Conservation (phyloP, 1,140 invertebrate species). For the Zaprionus lachaisei region DNA sequence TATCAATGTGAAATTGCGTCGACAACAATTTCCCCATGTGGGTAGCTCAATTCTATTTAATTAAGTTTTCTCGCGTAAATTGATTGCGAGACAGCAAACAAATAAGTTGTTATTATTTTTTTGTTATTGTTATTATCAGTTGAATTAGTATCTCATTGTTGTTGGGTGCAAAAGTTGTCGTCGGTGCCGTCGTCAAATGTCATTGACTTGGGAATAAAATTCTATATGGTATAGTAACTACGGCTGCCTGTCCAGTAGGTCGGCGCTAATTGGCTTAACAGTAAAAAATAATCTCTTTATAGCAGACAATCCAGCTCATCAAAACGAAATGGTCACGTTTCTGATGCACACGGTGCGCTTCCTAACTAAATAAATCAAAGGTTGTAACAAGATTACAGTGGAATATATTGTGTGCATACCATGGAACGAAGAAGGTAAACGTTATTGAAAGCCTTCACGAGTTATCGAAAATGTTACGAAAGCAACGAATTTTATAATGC, state of each 20-base stretch:
- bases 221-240: background rate
- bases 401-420: background rate
- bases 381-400: background rate
- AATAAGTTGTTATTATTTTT: background rate
- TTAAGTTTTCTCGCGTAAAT: background rate
- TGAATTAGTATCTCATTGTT: conserved; percentile 3
- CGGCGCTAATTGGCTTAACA: conserved; percentile 64
- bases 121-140: background rate
- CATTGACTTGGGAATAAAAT: conserved; percentile 49
- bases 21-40: background rate
- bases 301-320: conserved; percentile 17
- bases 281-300: conserved; percentile 61
- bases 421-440: background rate
- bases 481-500: background rate
- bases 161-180: conserved; percentile 1
- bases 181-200: conserved; percentile 29
- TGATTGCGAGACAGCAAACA: conserved; percentile 4
- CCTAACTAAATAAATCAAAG: conserved; percentile 2
- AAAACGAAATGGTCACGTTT: conserved; percentile 46
- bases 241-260: conserved; percentile 24
- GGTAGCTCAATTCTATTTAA: background rate
- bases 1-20: conserved; percentile 1
- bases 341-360: conserved; percentile 2
- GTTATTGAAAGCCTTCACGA: background rate
- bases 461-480: background rate